phyloP scores from a whole-genome alignment of 2,888 invertebrate species.

The Chloroclystis v-ata region DNA sequence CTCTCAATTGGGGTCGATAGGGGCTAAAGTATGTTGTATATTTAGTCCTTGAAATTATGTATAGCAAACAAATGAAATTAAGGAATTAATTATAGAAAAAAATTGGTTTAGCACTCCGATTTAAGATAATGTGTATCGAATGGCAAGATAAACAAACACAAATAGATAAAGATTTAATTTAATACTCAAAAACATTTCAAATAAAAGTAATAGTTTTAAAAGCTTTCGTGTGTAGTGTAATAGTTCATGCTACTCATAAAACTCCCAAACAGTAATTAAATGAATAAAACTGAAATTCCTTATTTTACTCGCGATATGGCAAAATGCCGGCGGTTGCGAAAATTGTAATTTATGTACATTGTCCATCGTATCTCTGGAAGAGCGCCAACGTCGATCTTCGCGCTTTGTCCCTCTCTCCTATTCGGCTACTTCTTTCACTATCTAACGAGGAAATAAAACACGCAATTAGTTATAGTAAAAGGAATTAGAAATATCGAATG shows the following conservation, averaged over 20 bases:
- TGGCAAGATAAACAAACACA: no score
- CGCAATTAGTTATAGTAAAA: neutral
- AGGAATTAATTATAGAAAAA: no score
- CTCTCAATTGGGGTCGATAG: neutral
- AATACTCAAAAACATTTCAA: no score
- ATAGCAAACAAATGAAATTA: no score
- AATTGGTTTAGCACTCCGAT: no score
- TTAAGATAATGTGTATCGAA: no score
- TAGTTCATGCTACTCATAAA: no score
- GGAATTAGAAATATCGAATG: neutral
- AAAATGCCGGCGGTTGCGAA: constrained; percentile 33
- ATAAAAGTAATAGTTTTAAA: no score
- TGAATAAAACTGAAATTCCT: constrained; percentile 22
- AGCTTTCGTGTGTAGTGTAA: no score
- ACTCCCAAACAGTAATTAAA: neutral
- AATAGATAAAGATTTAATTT: no score
- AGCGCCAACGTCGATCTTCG: constrained; percentile 30
- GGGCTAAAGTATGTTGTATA: no score
- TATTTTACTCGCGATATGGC: constrained; percentile 30
- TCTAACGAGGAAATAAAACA: constrained; percentile 1
- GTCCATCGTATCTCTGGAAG: constrained; percentile 38
- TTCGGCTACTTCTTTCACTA: constrained; percentile 7
- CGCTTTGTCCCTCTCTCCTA: neutral
- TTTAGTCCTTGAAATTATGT: no score
- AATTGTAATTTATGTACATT: constrained; percentile 47